These are phyloP conservation scores for Aythya fuligula DNA, from an alignment of 2,797 vertebrate species.

Conservation along the genomic window DNA sequence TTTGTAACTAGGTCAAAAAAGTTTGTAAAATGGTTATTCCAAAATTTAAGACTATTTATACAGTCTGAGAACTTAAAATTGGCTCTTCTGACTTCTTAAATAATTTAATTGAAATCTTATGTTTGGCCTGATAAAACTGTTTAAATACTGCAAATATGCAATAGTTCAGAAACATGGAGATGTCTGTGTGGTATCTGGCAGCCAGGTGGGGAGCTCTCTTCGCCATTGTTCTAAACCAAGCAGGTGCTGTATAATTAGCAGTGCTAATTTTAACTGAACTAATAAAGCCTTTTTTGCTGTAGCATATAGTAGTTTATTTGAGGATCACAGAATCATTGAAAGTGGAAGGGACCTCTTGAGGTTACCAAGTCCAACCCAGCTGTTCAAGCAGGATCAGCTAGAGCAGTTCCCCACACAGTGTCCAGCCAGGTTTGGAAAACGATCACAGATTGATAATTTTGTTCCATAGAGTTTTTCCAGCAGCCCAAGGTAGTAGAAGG, in stretches of 20 bases:
- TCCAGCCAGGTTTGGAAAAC: background rate
- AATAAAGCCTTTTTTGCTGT: background rate
- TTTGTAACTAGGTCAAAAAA: background rate
- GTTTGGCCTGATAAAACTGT: background rate
- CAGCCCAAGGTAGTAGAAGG: background rate
- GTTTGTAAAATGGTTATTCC: background rate
- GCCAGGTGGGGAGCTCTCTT: background rate
- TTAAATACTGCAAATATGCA: background rate
- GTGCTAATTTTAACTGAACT: background rate
- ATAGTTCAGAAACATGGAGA: background rate
- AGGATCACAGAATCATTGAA: background rate
- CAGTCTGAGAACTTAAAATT: background rate
- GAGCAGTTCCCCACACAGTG: background rate
- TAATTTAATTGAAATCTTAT: background rate
- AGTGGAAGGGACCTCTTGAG: background rate
- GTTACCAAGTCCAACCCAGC: background rate
- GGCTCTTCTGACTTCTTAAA: background rate
- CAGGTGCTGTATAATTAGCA: background rate
- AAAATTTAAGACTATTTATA: background rate
- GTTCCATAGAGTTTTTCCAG: background rate
- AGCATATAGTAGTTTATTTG: background rate
- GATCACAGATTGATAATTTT: background rate
- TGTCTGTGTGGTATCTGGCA: background rate
- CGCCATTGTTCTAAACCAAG: background rate
- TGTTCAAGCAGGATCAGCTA: background rate